phyloP scores from a whole-genome alignment of 2,113 vertebrate genomes.

The Daubentonia madagascariensis region DNA sequence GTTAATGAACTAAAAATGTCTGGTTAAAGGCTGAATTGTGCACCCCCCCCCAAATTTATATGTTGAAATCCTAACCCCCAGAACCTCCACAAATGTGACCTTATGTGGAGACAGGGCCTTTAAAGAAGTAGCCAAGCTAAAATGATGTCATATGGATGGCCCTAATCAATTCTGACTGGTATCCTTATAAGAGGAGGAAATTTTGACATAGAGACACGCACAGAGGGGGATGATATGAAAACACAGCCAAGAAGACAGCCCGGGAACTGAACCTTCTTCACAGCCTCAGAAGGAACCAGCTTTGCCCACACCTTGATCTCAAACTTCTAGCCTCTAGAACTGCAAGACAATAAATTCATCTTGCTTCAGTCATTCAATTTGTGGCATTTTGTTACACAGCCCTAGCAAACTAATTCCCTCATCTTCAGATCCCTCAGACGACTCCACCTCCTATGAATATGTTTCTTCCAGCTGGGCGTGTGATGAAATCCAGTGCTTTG shows the following conservation, averaged over 20 bases:
- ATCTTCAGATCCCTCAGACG: background rate
- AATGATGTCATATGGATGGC: background rate
- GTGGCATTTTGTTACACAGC: background rate
- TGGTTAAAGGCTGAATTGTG: background rate
- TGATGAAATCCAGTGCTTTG: background rate
- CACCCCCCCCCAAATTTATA: background rate
- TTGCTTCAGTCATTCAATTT: background rate
- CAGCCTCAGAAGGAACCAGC: background rate
- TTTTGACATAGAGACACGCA: background rate
- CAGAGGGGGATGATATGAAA: background rate
- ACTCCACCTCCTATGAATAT: background rate
- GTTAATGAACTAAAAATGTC: background rate
- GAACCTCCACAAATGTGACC: background rate
- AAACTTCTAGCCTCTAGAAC: background rate
- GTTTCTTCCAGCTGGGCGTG: background rate
- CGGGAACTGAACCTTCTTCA: background rate
- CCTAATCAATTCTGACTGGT: background rate
- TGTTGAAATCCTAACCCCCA: background rate
- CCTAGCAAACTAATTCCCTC: background rate
- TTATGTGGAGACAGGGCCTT: background rate
- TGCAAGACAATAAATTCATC: background rate
- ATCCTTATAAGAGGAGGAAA: background rate
- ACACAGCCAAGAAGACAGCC: background rate
- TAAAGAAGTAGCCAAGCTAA: background rate
- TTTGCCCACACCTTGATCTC: background rate